Evolutionary conservation across 2,113 vertebrate genomes (phyloP).

Genomic region (Pelodiscus sinensis): DNA sequence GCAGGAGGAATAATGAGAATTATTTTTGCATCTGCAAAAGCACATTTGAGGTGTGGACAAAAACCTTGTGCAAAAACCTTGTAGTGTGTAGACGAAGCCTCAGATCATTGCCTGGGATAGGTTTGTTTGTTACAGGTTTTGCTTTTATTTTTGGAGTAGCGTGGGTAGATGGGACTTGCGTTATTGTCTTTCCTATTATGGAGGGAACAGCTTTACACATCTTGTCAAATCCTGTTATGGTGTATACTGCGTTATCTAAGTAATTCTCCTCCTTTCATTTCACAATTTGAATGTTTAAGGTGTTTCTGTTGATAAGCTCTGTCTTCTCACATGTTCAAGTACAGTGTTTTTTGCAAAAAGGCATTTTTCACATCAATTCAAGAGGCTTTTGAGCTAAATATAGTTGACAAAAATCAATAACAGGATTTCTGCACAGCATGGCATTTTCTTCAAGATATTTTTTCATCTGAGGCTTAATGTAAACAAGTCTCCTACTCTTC

Average conservation of each 20-base stretch:
- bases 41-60: no score
- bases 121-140: not conserved
- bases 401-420: constrained; percentile 37
- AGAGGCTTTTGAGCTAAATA: not conserved
- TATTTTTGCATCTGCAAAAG: no score
- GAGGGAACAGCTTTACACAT: not conserved
- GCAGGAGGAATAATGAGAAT: no score
- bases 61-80: no score
- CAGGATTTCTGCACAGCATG: not conserved
- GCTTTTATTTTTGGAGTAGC: not conserved
- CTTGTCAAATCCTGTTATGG: not conserved
- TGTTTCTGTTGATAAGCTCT: not conserved
- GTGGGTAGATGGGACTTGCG: not conserved
- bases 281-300: not conserved
- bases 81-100: not conserved
- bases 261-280: not conserved
- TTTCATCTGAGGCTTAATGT: not conserved
- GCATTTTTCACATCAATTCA: constrained; percentile 32
- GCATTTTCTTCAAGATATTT: constrained; percentile 7
- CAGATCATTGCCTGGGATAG: not conserved
- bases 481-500: not conserved
- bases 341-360: not conserved
- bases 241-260: not conserved
- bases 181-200: not conserved
- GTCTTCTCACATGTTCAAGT: not conserved